Conservation (phyloP, 2,888 invertebrate species). For the Dioctria rufipes region DNA sequence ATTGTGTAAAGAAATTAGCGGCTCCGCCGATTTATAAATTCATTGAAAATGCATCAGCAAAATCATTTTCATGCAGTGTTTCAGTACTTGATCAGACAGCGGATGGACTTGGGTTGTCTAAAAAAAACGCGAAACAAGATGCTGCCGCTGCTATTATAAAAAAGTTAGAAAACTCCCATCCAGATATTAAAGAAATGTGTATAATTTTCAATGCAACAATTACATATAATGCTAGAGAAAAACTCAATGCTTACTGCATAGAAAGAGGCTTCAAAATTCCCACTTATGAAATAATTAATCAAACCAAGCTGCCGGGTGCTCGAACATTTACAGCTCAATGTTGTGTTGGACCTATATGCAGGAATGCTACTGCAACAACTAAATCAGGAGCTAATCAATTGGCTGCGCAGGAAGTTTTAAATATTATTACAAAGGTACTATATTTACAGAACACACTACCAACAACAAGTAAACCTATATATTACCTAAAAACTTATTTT, state of each 20-base stretch:
- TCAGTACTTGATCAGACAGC: slow-evolving; percentile 67
- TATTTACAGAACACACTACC: no score
- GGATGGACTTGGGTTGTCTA: slow-evolving; percentile 71
- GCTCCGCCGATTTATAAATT: slow-evolving; percentile 64
- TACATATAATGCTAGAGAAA: slow-evolving; percentile 63
- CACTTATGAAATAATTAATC: slow-evolving; percentile 67
- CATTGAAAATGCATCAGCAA: slow-evolving; percentile 49
- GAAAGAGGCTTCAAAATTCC: slow-evolving; percentile 68
- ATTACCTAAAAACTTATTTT: not conserved
- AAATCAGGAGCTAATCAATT: slow-evolving; percentile 70
- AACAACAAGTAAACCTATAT: not conserved
- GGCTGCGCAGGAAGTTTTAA: slow-evolving; percentile 67
- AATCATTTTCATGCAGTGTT: slow-evolving; percentile 65
- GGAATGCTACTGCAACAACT: slow-evolving; percentile 67
- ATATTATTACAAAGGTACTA: slow-evolving; percentile 63
- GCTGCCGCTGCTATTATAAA: slow-evolving; percentile 68
- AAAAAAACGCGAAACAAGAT: slow-evolving; percentile 71
- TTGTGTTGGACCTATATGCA: slow-evolving; percentile 66
- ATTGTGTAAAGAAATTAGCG: slow-evolving; percentile 65
- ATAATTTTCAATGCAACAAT: slow-evolving; percentile 59
- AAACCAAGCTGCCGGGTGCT: slow-evolving; percentile 66
- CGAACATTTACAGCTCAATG: slow-evolving; percentile 69
- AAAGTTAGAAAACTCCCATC: slow-evolving; percentile 68
- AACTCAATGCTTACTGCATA: slow-evolving; percentile 67
- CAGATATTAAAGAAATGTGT: slow-evolving; percentile 61